Evolutionary conservation across 2,797 vertebrate genomes (phyloP).

Genomic region (Lophotriccus pileatus): DNA sequence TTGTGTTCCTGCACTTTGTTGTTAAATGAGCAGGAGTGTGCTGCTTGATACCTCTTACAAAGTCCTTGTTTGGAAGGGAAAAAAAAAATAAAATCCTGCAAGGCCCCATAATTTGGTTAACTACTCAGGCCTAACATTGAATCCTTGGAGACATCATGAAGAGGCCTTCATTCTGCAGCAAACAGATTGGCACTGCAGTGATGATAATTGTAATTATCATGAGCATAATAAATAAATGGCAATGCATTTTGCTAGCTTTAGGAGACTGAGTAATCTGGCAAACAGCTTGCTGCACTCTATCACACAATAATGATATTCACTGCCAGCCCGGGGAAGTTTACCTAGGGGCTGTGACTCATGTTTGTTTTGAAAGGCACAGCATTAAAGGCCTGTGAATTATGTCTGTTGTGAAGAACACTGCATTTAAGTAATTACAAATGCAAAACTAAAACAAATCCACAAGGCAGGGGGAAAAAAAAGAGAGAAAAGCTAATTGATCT

Average conservation of each 20-base stretch:
- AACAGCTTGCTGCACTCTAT: slow-evolving; percentile 58
- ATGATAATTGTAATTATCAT: slow-evolving; percentile 61
- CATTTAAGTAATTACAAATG: slow-evolving; percentile 62
- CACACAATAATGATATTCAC: slow-evolving; percentile 58
- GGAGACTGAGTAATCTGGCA: slow-evolving; percentile 55
- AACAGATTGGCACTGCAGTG: slow-evolving; percentile 54
- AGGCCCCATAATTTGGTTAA: slow-evolving; percentile 29
- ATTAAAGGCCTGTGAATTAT: slow-evolving; percentile 59
- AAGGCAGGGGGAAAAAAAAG: not conserved
- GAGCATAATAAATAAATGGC: slow-evolving; percentile 62
- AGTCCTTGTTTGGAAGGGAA: not conserved
- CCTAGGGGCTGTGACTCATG: slow-evolving; percentile 67
- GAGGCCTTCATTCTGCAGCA: slow-evolving; percentile 45
- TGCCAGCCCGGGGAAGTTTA: slow-evolving; percentile 59
- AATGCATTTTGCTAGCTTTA: slow-evolving; percentile 45
- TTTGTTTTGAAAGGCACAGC: slow-evolving; percentile 58
- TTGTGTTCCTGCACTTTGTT: not conserved
- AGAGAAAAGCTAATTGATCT: not conserved
- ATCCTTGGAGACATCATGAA: slow-evolving; percentile 50
- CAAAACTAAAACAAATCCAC: slow-evolving; percentile 48
- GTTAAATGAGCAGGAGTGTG: not conserved
- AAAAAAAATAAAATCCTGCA: not conserved
- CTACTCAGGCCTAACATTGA: slow-evolving; percentile 33
- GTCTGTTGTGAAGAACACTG: slow-evolving; percentile 54
- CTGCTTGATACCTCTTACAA: slow-evolving; percentile 1